phyloP scores from a whole-genome alignment of 2,888 invertebrate genomes.

The Tuta absoluta region DNA sequence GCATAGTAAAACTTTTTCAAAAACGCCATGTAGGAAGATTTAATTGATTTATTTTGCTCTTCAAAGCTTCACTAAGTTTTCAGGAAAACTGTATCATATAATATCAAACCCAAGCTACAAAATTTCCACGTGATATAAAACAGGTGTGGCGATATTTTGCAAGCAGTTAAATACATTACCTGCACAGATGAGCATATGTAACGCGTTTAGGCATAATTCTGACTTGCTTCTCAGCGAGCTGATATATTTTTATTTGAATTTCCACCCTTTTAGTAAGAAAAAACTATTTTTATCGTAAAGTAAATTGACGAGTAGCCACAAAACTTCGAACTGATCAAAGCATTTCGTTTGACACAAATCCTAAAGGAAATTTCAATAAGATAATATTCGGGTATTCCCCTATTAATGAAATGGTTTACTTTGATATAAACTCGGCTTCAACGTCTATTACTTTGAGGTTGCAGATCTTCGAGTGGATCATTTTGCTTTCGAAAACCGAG shows the following conservation, averaged over 20 bases:
- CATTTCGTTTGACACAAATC: too few species aligned
- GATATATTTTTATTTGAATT: not conserved
- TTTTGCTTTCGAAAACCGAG: not conserved
- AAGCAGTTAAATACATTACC: slow-evolving; percentile 4
- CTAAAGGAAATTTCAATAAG: too few species aligned
- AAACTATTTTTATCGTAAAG: too few species aligned
- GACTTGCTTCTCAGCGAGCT: slow-evolving; percentile 20
- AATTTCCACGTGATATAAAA: not conserved
- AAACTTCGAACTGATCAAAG: too few species aligned
- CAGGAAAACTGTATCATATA: not conserved
- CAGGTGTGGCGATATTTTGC: not conserved
- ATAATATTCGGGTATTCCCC: too few species aligned
- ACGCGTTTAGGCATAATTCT: slow-evolving; percentile 2
- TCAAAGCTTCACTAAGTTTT: not conserved
- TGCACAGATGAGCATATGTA: not conserved
- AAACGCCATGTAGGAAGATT: not conserved
- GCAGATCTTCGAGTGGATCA: too few species aligned
- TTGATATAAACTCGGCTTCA: too few species aligned
- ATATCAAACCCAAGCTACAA: not conserved
- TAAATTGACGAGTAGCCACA: too few species aligned
- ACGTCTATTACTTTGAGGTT: too few species aligned
- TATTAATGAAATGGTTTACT: too few species aligned
- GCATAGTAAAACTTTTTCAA: not conserved
- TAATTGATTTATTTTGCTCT: not conserved
- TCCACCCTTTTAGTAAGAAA: not conserved